Base-by-base conservation (phyloP, 2,888 invertebrate genomes). In the Drosophila glabriapex region DNA sequence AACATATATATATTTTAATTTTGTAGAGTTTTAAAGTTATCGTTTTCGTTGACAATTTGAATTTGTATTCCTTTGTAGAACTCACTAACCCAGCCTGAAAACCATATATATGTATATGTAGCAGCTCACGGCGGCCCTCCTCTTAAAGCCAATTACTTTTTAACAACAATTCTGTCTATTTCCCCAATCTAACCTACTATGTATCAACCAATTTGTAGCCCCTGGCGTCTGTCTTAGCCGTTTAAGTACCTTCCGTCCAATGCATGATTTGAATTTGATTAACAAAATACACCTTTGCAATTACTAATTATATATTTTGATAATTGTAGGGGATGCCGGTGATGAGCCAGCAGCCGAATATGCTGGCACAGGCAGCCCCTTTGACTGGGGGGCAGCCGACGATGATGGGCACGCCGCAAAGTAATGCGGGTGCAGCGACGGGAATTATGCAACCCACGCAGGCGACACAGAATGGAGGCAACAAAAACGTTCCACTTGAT, bases 401-500 rank as follows among this genome's bases (percentile, higher is more conserved):
- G 79, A 84, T 91, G 80, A 91, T 91, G 85, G 82, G 82, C 84
- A 83, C 90, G 84, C 78, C 78, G 76, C 92, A 90, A 89, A 93
- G 91, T 93, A 93, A 91, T 92, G 83, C 83, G 66, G 73, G 46
- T 6, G 73, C 86, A 76, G 83, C 81, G 78, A 74, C 85, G 66
- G 87, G 89, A 53, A 89, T 93, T 74, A 92, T 92, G 91, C 92
- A 91, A 69, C 90, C 86, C 31, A 91, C 85, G 80, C 76, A 82
- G 68, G 77, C 90, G 70, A 89, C 91, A 74, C 91, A 90, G 73
- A 91, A 91, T 78, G 92, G 92, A 54, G 82, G 82, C 91, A 92
- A 93, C 92, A 94, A 94, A 91, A 94, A 93, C 89, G 93, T 94
- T 75, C 94, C 94, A 85, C 92, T 94, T 76, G 94, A 94, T 93